Evolutionary conservation across 1,140 invertebrate genomes (phyloP).

Genomic region (Steinernema khuongi): DNA sequence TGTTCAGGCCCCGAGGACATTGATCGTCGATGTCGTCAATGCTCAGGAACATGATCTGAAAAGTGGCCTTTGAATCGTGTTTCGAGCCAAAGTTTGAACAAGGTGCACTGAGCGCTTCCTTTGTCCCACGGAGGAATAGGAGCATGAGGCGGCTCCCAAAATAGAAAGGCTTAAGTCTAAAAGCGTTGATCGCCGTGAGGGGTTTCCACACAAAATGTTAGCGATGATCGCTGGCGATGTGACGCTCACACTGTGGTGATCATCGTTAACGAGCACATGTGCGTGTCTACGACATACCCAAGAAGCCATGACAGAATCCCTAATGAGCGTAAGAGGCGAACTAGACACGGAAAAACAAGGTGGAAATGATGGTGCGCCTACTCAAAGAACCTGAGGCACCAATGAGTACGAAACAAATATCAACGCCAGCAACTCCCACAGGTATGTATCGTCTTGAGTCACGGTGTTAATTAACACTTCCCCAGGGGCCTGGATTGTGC

Average conservation of each 20-base stretch:
- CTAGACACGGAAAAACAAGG: neutral
- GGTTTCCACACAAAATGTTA: too few species aligned
- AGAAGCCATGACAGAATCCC: neutral
- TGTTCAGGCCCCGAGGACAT: slow-evolving; percentile 41
- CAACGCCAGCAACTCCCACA: neutral
- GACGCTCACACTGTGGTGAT: too few species aligned
- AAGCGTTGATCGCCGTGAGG: too few species aligned
- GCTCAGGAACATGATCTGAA: slow-evolving; percentile 48
- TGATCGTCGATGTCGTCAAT: slow-evolving; percentile 47
- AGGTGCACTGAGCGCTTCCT: too few species aligned
- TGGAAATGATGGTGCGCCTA: neutral
- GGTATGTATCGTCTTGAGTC: neutral
- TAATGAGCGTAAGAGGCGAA: neutral
- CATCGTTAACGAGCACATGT: too few species aligned
- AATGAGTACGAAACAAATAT: neutral
- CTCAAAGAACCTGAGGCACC: too few species aligned
- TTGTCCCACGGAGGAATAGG: too few species aligned
- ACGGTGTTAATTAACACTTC: neutral
- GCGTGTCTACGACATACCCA: neutral
- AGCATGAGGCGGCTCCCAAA: too few species aligned
- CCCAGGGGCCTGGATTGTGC: neutral
- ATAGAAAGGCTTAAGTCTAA: too few species aligned
- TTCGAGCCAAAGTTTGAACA: too few species aligned
- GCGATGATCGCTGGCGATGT: too few species aligned
- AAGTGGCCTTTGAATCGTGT: neutral